These are phyloP conservation scores for Heliconius sara DNA, from an alignment of 2,888 invertebrate species.

Conservation along the genomic window DNA sequence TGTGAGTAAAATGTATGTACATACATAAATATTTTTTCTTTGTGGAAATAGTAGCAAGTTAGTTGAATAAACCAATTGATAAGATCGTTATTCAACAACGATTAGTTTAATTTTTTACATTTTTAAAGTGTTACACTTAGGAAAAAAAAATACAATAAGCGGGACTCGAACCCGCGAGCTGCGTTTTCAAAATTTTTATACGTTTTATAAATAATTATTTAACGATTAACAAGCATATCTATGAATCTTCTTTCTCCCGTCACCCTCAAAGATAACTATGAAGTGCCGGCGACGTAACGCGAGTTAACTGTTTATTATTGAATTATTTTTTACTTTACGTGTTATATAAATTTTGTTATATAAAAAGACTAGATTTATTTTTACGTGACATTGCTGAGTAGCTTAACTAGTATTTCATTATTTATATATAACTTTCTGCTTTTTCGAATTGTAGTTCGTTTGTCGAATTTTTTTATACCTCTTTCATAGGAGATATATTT, in stretches of 20 bases:
- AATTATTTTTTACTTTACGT: not conserved
- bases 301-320: constrained; percentile 10
- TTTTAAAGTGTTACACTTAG: too few relatives aligned
- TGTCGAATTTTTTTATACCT: too few relatives aligned
- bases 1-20: too few relatives aligned
- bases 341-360: not conserved
- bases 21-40: not conserved
- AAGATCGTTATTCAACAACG: not conserved
- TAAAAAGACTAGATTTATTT: not conserved
- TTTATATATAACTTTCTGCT: not conserved
- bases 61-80: not conserved
- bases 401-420: not conserved
- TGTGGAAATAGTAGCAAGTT: not conserved
- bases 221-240: not conserved
- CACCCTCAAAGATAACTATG: constrained; percentile 14
- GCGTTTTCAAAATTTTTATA: too few relatives aligned
- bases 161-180: too few relatives aligned
- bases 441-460: too few relatives aligned
- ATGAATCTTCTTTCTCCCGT: constrained; percentile 10
- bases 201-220: too few relatives aligned
- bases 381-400: not conserved
- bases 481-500: too few relatives aligned
- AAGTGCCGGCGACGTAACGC: constrained; percentile 3
- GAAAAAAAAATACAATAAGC: too few relatives aligned
- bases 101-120: not conserved